These are phyloP conservation scores for Serinus canaria DNA, from an alignment of 2,113 vertebrate genomes.

Conservation along the genomic window DNA sequence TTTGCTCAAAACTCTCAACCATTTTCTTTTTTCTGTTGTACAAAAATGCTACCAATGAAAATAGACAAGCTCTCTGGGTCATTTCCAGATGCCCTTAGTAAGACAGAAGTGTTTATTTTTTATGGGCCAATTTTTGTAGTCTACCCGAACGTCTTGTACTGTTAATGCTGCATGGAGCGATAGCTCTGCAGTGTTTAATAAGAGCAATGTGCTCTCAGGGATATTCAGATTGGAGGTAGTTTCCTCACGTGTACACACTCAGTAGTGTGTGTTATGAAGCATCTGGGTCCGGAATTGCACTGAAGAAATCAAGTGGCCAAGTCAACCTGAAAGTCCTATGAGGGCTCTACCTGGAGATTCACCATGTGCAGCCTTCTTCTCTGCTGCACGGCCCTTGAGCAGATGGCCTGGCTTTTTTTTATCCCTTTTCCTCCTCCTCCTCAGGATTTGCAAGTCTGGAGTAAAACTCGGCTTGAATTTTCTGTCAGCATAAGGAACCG, in stretches of 20 bases:
- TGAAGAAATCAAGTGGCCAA: conserved; percentile 11
- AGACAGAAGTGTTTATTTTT: conserved; percentile 60
- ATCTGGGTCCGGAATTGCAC: conserved; percentile 25
- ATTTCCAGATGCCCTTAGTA: conserved; percentile 51
- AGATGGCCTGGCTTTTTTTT: conserved; percentile 32
- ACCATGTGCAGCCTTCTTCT: background rate
- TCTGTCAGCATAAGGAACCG: background rate
- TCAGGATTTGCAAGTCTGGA: conserved; percentile 39
- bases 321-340: conserved; percentile 5
- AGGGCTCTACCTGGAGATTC: background rate
- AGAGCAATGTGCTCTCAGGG: conserved; percentile 46
- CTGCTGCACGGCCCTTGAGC: conserved; percentile 15
- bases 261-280: background rate
- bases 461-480: conserved; percentile 27
- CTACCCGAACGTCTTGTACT: conserved; percentile 44
- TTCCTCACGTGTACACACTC: background rate
- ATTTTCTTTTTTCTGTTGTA: conserved; percentile 1
- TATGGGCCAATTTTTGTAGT: conserved; percentile 48
- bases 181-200: conserved; percentile 47
- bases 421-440: background rate
- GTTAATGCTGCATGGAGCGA: conserved; percentile 32
- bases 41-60: conserved; percentile 40
- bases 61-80: conserved; percentile 37
- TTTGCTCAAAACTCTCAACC: conserved; percentile 13
- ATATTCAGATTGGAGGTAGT: conserved; percentile 34